These are phyloP conservation scores for Invenusta paracnida DNA, from an alignment of 2,888 invertebrate species.

Conservation along the genomic window DNA sequence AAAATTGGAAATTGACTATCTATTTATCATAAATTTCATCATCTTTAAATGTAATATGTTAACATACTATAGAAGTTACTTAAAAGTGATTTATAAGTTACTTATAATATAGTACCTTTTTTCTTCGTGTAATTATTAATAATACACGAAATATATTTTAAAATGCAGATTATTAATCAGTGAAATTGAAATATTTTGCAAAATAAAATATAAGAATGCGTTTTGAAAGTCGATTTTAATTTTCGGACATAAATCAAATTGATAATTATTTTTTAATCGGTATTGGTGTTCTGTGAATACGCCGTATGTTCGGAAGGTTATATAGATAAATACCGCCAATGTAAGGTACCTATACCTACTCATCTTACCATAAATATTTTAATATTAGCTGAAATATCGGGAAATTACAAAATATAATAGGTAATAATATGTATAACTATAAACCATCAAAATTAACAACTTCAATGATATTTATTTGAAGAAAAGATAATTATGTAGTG, in stretches of 20 bases:
- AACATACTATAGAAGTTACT: slow-evolving; percentile 4
- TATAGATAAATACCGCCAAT: background rate
- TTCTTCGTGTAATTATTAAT: slow-evolving; percentile 17
- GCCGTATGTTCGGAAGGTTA: background rate
- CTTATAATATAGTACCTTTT: slow-evolving; percentile 14
- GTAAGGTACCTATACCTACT: background rate
- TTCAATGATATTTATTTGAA: slow-evolving; percentile 15
- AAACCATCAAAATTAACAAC: slow-evolving; percentile 14
- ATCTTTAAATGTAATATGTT: background rate
- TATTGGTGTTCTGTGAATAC: slow-evolving; percentile 8
- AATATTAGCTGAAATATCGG: background rate
- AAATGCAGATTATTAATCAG: background rate
- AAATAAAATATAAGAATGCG: background rate
- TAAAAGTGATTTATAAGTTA: slow-evolving; percentile 14
- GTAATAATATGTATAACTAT: slow-evolving; percentile 3
- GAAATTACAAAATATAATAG: slow-evolving; percentile 26
- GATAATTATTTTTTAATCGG: background rate
- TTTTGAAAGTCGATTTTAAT: slow-evolving; percentile 3
- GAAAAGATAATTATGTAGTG: background rate
- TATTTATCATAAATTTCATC: slow-evolving; percentile 1
- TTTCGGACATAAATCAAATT: background rate
- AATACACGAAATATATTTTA: slow-evolving; percentile 11
- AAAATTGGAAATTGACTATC: slow-evolving; percentile 7
- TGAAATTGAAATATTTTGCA: background rate
- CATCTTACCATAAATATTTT: slow-evolving; percentile 2